Conservation (phyloP, 2,113 vertebrate species). For the western clawed frog (Xenopus tropicalis) region UCB_Xtro_10.0 CM004444.2:27399001-27399500, state of each 20-base stretch:
- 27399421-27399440: constrained; percentile 34
- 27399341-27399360: no score
- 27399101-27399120: not conserved
- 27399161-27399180: constrained; percentile 48
- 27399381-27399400: not conserved
- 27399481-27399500: constrained; percentile 46
- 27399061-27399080: not conserved
- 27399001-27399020: constrained; percentile 43
- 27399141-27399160: constrained; percentile 12
- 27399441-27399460: constrained; percentile 25
- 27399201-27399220: constrained; percentile 44
- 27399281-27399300: not conserved
- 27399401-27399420: not conserved
- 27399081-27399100: not conserved
- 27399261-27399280: not conserved
- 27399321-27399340: no score
- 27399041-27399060: constrained; percentile 42
- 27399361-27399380: not conserved
- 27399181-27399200: constrained; percentile 61
- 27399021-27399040: constrained; percentile 50
- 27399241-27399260: not conserved
- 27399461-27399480: constrained; percentile 54
- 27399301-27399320: no score
- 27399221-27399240: constrained; percentile 47
- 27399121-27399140: constrained; percentile 51